These are phyloP conservation scores for Glareola pratincola DNA, from an alignment of 2,113 vertebrate species.

Conservation along the genomic window DNA sequence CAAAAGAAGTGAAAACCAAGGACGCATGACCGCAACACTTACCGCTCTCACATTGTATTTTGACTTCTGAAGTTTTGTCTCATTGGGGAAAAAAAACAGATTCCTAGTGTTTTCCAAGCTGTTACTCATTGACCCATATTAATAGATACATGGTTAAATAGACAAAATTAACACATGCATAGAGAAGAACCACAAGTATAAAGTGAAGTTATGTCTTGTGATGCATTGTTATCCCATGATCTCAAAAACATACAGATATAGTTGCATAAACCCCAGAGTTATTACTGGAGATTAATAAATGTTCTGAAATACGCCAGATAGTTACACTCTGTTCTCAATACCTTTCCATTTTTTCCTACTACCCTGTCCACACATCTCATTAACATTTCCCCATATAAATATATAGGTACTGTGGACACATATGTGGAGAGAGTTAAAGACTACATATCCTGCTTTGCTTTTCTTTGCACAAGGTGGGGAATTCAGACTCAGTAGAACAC, in stretches of 20 bases:
- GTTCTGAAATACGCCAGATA: background rate
- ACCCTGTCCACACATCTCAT: background rate
- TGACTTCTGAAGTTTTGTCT: background rate
- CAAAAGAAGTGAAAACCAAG: background rate
- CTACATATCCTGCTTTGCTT: background rate
- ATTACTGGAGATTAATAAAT: background rate
- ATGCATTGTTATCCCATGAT: background rate
- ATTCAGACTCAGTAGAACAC: background rate
- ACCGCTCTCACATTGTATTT: background rate
- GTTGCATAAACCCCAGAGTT: background rate
- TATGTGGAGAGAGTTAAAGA: background rate
- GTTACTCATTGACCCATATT: background rate
- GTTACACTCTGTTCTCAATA: background rate
- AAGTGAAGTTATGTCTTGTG: background rate
- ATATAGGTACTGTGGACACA: background rate
- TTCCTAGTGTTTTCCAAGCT: background rate
- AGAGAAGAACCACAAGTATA: background rate
- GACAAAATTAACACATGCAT: background rate
- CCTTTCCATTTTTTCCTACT: background rate
- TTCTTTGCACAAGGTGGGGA: background rate
- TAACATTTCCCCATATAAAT: background rate
- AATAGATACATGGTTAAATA: background rate
- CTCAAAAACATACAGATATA: background rate
- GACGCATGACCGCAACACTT: background rate
- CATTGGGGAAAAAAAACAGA: background rate